Evolutionary conservation across 2,888 invertebrate genomes (phyloP), one percentile per base, ranked within the genome.

Genomic region (Drosophila meridiana): DNA sequence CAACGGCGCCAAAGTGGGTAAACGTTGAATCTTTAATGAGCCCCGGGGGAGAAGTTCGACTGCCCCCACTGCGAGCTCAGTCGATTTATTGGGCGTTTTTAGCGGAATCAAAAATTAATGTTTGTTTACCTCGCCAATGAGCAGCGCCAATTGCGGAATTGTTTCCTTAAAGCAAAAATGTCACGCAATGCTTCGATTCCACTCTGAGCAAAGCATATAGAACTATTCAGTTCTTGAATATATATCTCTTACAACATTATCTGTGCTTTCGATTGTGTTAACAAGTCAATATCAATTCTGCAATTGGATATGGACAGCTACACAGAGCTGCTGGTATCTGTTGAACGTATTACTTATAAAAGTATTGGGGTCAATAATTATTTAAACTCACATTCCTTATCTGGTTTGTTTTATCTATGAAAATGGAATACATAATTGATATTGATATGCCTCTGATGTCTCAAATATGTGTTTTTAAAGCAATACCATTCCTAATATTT

Each of bases 91-190:
- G 69, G 76, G 69, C 60, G 81, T 67, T 75, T 70, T 70, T 50
- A 58, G 78, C 68, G 36, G 76, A 78, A 86, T 84, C 76, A 84
- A 75, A 84, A 88, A 83, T 84, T 80, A 76, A 84, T 88, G 83
- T 48, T 56, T 61, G 47, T 67, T 76, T 69, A 72, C 67, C 71
- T 52, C 50, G 66, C 65, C 71, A 82, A 73, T 82, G 76, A 73
- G 47, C 28, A 20, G 55, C 72, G 69, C 55, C 76, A 74, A 78
- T 78, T 76, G 83, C 73, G 73, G 40, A 71, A 69, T 77, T 83
- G 86, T 86, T 88, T 64, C 14, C 36, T 13, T 8, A 13, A 26
- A 13, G 53, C 36, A 26, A 14, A 38, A 8, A 9, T 11, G 26
- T 4, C 53, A 38, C 38, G 38, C 38, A 55, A 55, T 28, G 56